Percentiles rank a stretch among this genome's conserved stretches.
phyloP scores from a whole-genome alignment of 2,888 invertebrate genomes.

The Scaptomyza cyrtandrae region DNA sequence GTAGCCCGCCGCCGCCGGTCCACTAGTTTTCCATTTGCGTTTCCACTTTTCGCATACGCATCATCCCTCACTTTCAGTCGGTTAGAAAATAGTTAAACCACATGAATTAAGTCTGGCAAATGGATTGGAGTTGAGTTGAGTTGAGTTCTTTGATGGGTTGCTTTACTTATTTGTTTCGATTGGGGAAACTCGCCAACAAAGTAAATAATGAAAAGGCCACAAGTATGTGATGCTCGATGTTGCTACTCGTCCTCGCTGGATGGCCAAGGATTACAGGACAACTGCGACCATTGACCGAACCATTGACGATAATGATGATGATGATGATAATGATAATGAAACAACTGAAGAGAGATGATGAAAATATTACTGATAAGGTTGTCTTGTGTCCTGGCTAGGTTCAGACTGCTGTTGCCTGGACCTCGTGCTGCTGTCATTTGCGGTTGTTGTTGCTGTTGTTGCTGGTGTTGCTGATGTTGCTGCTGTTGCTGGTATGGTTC shows the following conservation, averaged over 20 bases:
- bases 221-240: conserved; percentile 16
- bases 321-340: conserved; percentile 8
- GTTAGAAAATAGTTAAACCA: conserved; percentile 20
- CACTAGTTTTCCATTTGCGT: not conserved
- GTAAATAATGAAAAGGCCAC: conserved; percentile 38
- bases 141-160: conserved; percentile 32
- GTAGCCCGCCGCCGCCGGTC: no score
- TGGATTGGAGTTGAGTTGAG: conserved; percentile 20
- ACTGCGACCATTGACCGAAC: conserved; percentile 28
- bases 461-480: conserved; percentile 54
- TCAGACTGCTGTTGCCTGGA: conserved; percentile 3
- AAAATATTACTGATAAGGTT: conserved; percentile 24
- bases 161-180: conserved; percentile 53
- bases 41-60: no score
- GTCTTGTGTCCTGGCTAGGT: conserved; percentile 6
- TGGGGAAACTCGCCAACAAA: conserved; percentile 28
- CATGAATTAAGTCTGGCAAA: conserved; percentile 35
- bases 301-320: not conserved
- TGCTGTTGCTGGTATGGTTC: conserved; percentile 69
- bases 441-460: conserved; percentile 54
- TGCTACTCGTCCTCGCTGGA: not conserved
- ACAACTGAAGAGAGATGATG: conserved; percentile 1
- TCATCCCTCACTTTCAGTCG: not conserved
- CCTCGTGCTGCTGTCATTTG: conserved; percentile 59
- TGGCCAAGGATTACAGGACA: conserved; percentile 42